phyloP scores from a whole-genome alignment of 2,797 vertebrate genomes.

The Lophius americanus region DNA sequence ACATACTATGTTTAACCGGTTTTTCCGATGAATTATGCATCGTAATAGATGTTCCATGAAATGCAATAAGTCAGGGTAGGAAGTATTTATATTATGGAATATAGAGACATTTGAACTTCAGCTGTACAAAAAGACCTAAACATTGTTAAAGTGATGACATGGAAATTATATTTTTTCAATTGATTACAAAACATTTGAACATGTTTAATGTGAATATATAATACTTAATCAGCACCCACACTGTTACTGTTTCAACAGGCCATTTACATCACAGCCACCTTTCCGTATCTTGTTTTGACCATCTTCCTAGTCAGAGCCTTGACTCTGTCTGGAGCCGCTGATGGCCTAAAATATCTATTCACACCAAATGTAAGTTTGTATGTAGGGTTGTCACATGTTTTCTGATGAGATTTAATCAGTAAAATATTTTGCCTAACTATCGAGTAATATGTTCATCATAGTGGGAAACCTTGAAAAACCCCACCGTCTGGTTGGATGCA shows the following conservation, averaged over 20 bases:
- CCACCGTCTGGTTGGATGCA: constrained; percentile 87
- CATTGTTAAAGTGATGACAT: too few relatives aligned
- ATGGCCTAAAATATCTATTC: constrained; percentile 88
- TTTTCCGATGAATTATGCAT: neutral
- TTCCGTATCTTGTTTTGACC: constrained; percentile 90
- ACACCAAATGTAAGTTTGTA: constrained; percentile 87
- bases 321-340: constrained; percentile 86
- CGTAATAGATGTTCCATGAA: neutral
- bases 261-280: constrained; percentile 89
- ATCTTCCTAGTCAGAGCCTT: constrained; percentile 90
- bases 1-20: neutral
- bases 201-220: neutral
- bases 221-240: neutral
- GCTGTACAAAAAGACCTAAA: too few relatives aligned
- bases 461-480: constrained; percentile 82
- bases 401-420: neutral
- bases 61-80: neutral
- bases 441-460: constrained; percentile 57
- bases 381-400: constrained; percentile 31
- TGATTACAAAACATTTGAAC: neutral
- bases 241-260: constrained; percentile 74
- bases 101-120: too few relatives aligned
- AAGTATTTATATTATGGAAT: neutral
- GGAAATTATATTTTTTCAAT: neutral
- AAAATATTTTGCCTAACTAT: constrained; percentile 3